Percentiles rank a stretch among this genome's conserved stretches.
These are phyloP conservation scores for Acrossocheilus wenchowensis DNA, from an alignment of 2,797 vertebrate species.

Conservation along the genomic window DNA sequence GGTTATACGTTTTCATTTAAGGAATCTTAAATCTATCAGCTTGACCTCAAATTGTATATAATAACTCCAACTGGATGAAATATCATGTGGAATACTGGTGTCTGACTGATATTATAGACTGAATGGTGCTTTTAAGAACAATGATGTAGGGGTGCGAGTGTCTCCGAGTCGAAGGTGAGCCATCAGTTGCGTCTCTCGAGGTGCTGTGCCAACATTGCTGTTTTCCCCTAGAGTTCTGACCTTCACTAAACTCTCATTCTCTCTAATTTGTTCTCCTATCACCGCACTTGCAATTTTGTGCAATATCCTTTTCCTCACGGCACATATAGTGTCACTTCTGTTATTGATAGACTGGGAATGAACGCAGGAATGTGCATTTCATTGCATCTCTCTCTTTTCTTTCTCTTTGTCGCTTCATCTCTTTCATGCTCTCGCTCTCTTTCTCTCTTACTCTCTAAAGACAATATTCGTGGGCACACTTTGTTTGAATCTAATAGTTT, in stretches of 20 bases:
- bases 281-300: slow-evolving; percentile 58
- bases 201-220: slow-evolving; percentile 52
- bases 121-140: slow-evolving; percentile 55
- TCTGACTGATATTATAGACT: slow-evolving; percentile 39
- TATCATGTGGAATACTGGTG: slow-evolving; percentile 65
- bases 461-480: slow-evolving; percentile 40
- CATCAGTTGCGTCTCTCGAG: slow-evolving; percentile 43
- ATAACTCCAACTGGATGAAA: slow-evolving; percentile 53
- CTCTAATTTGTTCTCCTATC: slow-evolving; percentile 60
- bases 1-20: slow-evolving; percentile 68
- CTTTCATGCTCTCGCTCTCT: slow-evolving; percentile 8
- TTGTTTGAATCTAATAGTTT: slow-evolving; percentile 49
- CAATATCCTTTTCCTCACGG: slow-evolving; percentile 55
- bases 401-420: slow-evolving; percentile 3
- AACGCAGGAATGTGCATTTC: slow-evolving; percentile 47
- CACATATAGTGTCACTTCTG: slow-evolving; percentile 54
- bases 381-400: slow-evolving; percentile 34
- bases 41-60: slow-evolving; percentile 70
- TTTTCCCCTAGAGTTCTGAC: slow-evolving; percentile 58
- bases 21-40: slow-evolving; percentile 74
- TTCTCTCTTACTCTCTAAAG: slow-evolving; percentile 12
- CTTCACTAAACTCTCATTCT: slow-evolving; percentile 62
- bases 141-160: slow-evolving; percentile 47
- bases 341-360: slow-evolving; percentile 53
- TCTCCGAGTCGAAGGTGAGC: slow-evolving; percentile 44